Evolutionary conservation across 2,797 vertebrate species (phyloP).

Genomic region (Sarcophilus harrisii): DNA sequence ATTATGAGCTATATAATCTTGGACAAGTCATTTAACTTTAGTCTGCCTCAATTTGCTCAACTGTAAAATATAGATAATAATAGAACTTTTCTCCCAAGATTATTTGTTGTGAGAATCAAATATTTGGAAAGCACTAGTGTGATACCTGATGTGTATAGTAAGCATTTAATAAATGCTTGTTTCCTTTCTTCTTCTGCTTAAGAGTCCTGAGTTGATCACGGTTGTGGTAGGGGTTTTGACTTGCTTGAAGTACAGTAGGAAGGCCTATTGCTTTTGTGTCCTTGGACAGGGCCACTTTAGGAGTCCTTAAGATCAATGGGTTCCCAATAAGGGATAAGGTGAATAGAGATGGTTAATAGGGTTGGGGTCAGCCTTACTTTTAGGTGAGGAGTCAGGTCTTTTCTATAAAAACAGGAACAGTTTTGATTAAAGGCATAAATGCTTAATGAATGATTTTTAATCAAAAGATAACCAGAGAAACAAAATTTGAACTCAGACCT

Average conservation of each 20-base stretch:
- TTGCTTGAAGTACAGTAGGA: neutral
- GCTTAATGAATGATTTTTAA: neutral
- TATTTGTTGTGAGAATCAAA: neutral
- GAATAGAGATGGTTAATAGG: neutral
- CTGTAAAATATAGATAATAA: neutral
- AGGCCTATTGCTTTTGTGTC: neutral
- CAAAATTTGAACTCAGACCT: neutral
- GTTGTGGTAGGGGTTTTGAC: neutral
- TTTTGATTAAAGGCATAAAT: neutral
- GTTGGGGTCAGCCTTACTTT: neutral
- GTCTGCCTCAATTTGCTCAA: neutral
- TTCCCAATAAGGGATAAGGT: neutral
- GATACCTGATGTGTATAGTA: neutral
- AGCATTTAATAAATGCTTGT: neutral
- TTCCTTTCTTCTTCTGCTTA: neutral
- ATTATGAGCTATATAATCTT: neutral
- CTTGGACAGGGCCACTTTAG: neutral
- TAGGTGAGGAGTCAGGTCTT: neutral
- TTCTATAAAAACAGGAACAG: neutral
- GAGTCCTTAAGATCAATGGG: neutral
- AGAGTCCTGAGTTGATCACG: neutral
- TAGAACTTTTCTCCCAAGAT: neutral
- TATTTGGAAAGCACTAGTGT: neutral
- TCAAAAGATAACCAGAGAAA: neutral
- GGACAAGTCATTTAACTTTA: neutral